Percentiles rank a stretch among this genome's conserved stretches.
These are phyloP conservation scores for Chinchilla lanigera DNA, from an alignment of 2,113 vertebrate genomes.

Conservation along the genomic window DNA sequence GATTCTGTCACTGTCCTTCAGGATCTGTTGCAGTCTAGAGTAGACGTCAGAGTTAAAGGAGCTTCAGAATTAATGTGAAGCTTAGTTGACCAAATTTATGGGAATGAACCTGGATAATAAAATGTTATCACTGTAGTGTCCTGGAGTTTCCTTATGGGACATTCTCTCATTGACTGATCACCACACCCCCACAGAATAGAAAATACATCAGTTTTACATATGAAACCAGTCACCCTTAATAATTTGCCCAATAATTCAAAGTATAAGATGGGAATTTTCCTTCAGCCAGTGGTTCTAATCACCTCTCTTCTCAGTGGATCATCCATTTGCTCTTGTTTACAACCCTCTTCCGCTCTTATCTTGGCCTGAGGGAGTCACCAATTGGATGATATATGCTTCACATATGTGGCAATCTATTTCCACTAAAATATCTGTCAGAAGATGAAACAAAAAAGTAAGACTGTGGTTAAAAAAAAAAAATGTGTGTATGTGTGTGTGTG, in stretches of 20 bases:
- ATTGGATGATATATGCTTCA: not conserved
- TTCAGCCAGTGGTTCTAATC: not conserved
- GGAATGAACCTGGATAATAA: not conserved
- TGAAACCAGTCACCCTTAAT: not conserved
- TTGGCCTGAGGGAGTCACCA: not conserved
- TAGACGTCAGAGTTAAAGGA: not conserved
- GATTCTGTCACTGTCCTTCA: not conserved
- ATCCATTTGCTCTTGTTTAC: not conserved
- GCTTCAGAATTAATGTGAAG: not conserved
- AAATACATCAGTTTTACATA: not conserved
- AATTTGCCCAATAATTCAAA: not conserved
- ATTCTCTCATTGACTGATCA: not conserved
- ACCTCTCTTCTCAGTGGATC: not conserved
- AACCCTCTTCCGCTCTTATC: not conserved
- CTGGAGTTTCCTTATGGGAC: not conserved
- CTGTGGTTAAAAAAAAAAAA: not conserved
- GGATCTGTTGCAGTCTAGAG: conserved; percentile 17
- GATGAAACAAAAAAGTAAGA: not conserved
- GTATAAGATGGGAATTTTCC: not conserved
- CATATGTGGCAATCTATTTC: not conserved
- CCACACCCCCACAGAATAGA: not conserved
- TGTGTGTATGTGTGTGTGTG: not conserved
- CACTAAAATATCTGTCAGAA: not conserved
- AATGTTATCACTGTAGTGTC: not conserved
- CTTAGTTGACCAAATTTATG: not conserved